Evolutionary conservation across 2,888 invertebrate species (phyloP), one percentile per base, ranked within the genome.

Genomic region (Cephus sareptanus): DNA sequence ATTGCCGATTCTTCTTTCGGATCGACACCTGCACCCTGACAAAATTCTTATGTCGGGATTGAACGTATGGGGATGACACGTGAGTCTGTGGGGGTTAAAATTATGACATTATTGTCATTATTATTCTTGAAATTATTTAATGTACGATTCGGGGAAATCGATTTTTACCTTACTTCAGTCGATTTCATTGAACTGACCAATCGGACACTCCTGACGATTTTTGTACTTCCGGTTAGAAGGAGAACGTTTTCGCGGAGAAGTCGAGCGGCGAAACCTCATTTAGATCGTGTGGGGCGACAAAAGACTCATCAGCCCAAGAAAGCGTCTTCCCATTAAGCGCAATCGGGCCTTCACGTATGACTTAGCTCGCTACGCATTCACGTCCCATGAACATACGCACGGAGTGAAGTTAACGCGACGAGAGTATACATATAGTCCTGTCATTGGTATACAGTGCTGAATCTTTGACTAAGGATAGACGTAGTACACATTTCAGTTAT

Each of bases 221-320:
- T 56, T 56, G 9, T 23, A 56, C 56, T 56, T 56, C 23, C 23
- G 56, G 23, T 9, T 6, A 56, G 56, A 56, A 56, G 23, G 23
- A 56, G 9, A 56, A 56, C 56, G 56, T 9, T 23, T 23, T 23
- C 56, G 9, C 15, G 56, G 23, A 9, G 23, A 40, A 56, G 56
- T 23, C 40, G 40, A 56, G 15, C 15, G 40, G 23, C 56, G 56
- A 56, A 56, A 56, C 79, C 81, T 81, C 82, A 82, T 83, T 83
- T 83, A 82, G 83, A 85, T 85, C 84, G 82, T 83, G 83, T 82
- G 81, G 82, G 80, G 80, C 82, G 85, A 84, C 85, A 83, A 83
- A 84, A 81, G 80, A 79, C 79, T 81, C 82, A 77, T 83, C 82
- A 79, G 77, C 74, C 74, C 77, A 75, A 80, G 80, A 79, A 70